A percentile compares a stretch with the other conserved stretches of the same genome.
phyloP scores from a whole-genome alignment of 2,113 vertebrate genomes.

The Platanista minor region DNA sequence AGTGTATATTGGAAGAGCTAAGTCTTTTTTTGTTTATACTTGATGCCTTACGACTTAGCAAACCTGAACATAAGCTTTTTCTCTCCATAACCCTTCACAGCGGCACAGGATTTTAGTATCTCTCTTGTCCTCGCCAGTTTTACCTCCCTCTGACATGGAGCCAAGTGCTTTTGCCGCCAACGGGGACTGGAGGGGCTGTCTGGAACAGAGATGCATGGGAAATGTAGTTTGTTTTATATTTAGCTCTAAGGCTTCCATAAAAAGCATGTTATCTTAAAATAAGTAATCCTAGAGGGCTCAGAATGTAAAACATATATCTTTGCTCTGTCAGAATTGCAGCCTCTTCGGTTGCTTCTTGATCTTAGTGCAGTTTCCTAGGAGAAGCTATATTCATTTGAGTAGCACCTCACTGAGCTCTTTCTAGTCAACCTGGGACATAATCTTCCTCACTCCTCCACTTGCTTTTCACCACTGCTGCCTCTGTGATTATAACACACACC shows the following conservation, averaged over 20 bases:
- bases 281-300: neutral
- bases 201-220: conserved; percentile 25
- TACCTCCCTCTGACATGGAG: conserved; percentile 41
- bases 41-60: neutral
- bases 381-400: neutral
- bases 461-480: neutral
- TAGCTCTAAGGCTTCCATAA: conserved; percentile 19
- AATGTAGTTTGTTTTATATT: conserved; percentile 47
- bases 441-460: neutral
- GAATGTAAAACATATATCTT: neutral
- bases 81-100: conserved; percentile 38
- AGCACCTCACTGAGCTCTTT: neutral
- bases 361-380: neutral
- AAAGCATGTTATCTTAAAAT: conserved; percentile 29
- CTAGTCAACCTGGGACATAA: neutral
- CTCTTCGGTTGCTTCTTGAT: neutral
- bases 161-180: conserved; percentile 29
- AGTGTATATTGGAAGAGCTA: neutral
- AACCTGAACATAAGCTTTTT: conserved; percentile 33
- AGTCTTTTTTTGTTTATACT: conserved; percentile 44
- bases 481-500: neutral
- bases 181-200: neutral
- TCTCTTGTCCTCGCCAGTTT: conserved; percentile 23
- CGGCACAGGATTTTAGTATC: conserved; percentile 17
- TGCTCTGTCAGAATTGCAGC: neutral